Evolutionary conservation across 2,888 invertebrate genomes (phyloP), one percentile per base, ranked within the genome.

Genomic region (Callosobruchus maculatus): DNA sequence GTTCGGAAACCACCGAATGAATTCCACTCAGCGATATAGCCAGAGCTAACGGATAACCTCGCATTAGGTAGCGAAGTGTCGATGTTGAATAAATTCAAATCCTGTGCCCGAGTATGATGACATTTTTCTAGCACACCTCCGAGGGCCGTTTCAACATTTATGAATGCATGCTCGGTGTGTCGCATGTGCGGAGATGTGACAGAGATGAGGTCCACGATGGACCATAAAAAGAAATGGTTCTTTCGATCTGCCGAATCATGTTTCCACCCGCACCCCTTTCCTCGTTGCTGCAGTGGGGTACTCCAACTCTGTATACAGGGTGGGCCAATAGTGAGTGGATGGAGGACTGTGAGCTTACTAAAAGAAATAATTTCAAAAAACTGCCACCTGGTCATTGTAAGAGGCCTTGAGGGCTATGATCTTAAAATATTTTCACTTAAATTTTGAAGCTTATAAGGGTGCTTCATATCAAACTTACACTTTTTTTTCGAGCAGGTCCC

Each of bases 181-280:
- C 83, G 79, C 83, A 83, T 84, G 83, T 83, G 84, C 80, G 83
- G 82, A 81, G 83, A 85, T 84, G 84, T 82, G 84, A 84, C 84
- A 84, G 81, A 83, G 82, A 84, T 84, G 85, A 83, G 83, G 80
- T 83, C 81, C 82, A 81, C 83, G 86, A 86, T 85, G 83, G 85
- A 77, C 81, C 81, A 83, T 85, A 87, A 87, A 87, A 87, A 86
- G 83, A 83, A 83, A 87, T 85, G 84, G 85, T 84, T 83, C 85
- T 82, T 86, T 86, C 85, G 84, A 86, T 83, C 84, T 83, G 84
- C 81, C 71, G 71, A 72, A 75, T 74, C 74, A 74, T 13, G 13
- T 18, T 49, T 1, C 49, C 18, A 18, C 49, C 2, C n/a, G n/a
- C 30, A 30, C 30, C 1, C 18, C 49, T 18, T 49, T 49, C 13